phyloP scores from a whole-genome alignment of 2,797 vertebrate species.

The Lates japonicus region DNA sequence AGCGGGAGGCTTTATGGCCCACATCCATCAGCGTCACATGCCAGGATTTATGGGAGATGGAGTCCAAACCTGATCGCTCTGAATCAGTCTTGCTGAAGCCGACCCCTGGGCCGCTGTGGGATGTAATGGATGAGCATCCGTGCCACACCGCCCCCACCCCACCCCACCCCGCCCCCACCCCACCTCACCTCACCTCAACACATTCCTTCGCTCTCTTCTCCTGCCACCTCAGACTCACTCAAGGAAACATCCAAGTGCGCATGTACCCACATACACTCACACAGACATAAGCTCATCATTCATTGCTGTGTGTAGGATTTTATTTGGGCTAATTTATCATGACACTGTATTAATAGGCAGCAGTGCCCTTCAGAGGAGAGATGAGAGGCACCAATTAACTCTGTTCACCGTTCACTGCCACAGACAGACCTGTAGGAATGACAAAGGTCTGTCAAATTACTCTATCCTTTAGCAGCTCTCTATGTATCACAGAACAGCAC shows the following conservation, averaged over 20 bases:
- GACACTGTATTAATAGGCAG: conserved; percentile 95
- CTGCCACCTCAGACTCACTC: conserved; percentile 45
- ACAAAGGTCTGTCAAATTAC: conserved; percentile 94
- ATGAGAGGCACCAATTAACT: conserved; percentile 96
- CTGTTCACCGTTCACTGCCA: conserved; percentile 90
- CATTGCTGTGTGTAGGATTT: conserved; percentile 94
- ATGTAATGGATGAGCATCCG: conserved; percentile 81
- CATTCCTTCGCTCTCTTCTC: conserved; percentile 12
- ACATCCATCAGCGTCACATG: conserved; percentile 84
- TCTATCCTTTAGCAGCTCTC: conserved; percentile 85
- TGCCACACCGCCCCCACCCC: conserved; percentile 44
- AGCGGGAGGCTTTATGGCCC: conserved; percentile 82
- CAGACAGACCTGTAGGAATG: conserved; percentile 95
- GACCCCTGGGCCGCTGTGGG: conserved; percentile 78
- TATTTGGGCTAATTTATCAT: conserved; percentile 98
- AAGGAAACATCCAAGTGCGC: conserved; percentile 53
- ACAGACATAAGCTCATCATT: conserved; percentile 90
- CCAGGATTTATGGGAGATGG: conserved; percentile 86
- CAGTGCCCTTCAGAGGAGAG: conserved; percentile 94
- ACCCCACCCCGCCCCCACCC: conserved; percentile 29
- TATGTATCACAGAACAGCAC: conserved; percentile 10
- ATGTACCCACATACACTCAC: conserved; percentile 39
- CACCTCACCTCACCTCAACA: conserved; percentile 22
- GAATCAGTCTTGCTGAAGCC: conserved; percentile 82
- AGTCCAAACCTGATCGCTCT: conserved; percentile 81